Evolutionary conservation across 2,888 invertebrate species (phyloP), one percentile per base, ranked within the genome.

Genomic region (Microctonus hyperodae): DNA sequence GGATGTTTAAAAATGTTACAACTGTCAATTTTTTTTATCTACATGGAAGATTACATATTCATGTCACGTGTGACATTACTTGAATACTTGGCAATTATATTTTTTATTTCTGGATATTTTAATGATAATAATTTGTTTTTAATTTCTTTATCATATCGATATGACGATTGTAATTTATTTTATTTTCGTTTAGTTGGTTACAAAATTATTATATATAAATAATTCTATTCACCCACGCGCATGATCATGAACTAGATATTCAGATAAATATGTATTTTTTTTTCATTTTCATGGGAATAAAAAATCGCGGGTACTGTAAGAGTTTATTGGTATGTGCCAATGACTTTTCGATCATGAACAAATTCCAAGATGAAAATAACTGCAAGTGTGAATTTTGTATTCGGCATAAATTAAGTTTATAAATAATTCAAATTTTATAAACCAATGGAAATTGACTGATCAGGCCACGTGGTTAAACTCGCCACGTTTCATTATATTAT

Each of bases 31-130:
- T 33, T 33, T 33, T 33, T 33, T 33, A 20, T 55, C 55, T n/a
- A n/a, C 25, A 55, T 55, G 31, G 16, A 2, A n/a, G 11, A 25
- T n/a, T 33, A 48, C 20, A 35, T 37, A 33, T 51, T 56, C 62
- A 56, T 40, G 48, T 44, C 68, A 60, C 57, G 67, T 68, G 64
- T 65, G 67, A 70, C 68, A 70, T 69, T 65, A 55, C 35, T 53
- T 53, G 51, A 51, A 28, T 28, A 5, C 28, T 28, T 28, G 28
- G 28, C 7, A 7, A 5, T 3, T 28, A 28, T 28, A 28, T 28
- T 28, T n/a, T n/a, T n/a, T n/a, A n/a, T n/a, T n/a, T n/a, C n/a
- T n/a, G n/a, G n/a, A 44, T 20, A n/a, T 44, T 44, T 44, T 16
- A 16, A n/a, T n/a, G n/a, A n/a, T n/a, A n/a, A n/a, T n/a, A n/a